Percentiles rank a stretch among this genome's conserved stretches.
Conservation (phyloP, 2,888 invertebrate genomes). For the Eudemis profundana region DNA sequence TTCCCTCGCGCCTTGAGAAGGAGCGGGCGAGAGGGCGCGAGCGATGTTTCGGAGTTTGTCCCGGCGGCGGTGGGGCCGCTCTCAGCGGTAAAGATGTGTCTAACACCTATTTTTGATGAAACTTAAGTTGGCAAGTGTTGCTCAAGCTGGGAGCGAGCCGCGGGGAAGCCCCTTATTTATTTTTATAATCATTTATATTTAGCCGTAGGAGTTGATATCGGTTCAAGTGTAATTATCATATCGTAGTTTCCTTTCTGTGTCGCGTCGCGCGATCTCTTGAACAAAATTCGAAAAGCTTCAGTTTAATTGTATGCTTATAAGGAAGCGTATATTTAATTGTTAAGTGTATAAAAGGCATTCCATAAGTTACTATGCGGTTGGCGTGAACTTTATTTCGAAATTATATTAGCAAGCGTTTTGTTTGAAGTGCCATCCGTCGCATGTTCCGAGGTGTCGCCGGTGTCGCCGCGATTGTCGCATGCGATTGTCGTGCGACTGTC, state of each 20-base stretch:
- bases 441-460: conserved; percentile 42
- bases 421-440: conserved; percentile 77
- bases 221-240: conserved; percentile 70
- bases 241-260: conserved; percentile 44
- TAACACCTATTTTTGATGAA: conserved; percentile 57
- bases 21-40: conserved; percentile 1
- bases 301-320: conserved; percentile 71
- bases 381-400: conserved; percentile 69
- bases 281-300: conserved; percentile 69
- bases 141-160: conserved; percentile 65
- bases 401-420: conserved; percentile 65
- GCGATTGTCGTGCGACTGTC: conserved; percentile 30
- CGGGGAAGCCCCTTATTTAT: conserved; percentile 79
- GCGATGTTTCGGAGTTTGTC: neutral
- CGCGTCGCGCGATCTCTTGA: conserved; percentile 48
- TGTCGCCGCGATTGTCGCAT: conserved; percentile 6
- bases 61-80: conserved; percentile 9
- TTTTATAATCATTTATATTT: conserved; percentile 84
- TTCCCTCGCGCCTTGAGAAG: neutral
- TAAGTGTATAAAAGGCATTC: conserved; percentile 83
- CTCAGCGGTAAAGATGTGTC: conserved; percentile 45
- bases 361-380: conserved; percentile 77
- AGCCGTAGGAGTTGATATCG: conserved; percentile 73
- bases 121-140: conserved; percentile 60
- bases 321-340: conserved; percentile 74